Evolutionary conservation across 2,113 vertebrate genomes (phyloP).

Genomic region (Microcebus murinus): DNA sequence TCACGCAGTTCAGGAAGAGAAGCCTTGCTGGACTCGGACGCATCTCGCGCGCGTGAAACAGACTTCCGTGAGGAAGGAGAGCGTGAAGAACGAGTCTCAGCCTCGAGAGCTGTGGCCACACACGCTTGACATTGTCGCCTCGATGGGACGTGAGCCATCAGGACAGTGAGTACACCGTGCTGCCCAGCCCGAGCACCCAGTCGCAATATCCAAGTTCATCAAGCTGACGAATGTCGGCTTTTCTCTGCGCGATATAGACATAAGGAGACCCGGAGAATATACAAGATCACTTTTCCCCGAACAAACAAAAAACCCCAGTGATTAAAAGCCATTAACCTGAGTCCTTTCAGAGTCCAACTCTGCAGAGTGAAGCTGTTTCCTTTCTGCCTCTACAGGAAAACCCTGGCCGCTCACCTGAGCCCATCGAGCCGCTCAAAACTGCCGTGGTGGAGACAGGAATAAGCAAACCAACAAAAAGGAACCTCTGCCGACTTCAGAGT

Average conservation of each 20-base stretch:
- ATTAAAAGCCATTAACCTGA: conserved; percentile 47
- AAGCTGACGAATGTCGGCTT: conserved; percentile 50
- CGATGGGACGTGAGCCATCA: not conserved
- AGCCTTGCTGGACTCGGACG: rapidly evolving
- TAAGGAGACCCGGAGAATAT: conserved; percentile 8
- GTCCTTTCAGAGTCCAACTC: conserved; percentile 38
- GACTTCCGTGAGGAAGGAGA: not conserved
- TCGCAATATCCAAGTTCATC: conserved; percentile 42
- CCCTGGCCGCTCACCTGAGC: not conserved
- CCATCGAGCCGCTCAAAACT: not conserved
- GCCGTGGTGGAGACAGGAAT: not conserved
- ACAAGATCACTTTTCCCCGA: not conserved
- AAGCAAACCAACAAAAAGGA: not conserved
- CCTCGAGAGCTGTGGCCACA: not conserved
- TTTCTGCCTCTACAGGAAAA: not conserved
- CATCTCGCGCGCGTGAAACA: rapidly evolving
- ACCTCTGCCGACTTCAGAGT: not conserved
- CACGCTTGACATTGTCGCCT: not conserved
- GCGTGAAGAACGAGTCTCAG: not conserved
- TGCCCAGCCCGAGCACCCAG: not conserved
- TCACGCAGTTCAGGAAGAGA: rapidly evolving
- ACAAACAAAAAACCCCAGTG: not conserved
- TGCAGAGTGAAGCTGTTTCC: not conserved
- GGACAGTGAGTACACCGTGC: not conserved
- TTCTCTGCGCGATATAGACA: not conserved